phyloP scores from a whole-genome alignment of 2,113 vertebrate genomes.

The Erythrocercus mccallii region DNA sequence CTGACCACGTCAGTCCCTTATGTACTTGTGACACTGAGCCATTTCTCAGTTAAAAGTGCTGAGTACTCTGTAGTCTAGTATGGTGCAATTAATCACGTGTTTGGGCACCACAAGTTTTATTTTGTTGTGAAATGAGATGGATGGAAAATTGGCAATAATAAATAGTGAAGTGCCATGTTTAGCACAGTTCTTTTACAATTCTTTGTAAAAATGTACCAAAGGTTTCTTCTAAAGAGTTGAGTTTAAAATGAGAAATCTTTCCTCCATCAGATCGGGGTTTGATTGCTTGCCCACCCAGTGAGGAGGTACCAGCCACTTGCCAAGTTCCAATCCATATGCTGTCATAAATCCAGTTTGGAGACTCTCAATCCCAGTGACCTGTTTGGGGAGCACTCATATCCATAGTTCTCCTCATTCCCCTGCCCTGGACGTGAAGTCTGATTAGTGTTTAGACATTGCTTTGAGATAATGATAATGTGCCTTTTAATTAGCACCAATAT shows the following conservation, averaged over 20 bases:
- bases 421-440: not conserved
- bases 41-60: not conserved
- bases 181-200: not conserved
- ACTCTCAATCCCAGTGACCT: not conserved
- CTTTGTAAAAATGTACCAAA: not conserved
- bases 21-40: not conserved
- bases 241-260: not conserved
- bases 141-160: not conserved
- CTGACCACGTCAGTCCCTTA: not conserved
- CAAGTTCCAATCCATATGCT: not conserved
- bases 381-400: not conserved
- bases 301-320: not conserved
- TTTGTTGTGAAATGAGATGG: not conserved
- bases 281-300: not conserved
- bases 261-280: accelerated
- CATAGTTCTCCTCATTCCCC: not conserved
- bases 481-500: conserved; percentile 70
- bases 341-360: not conserved
- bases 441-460: conserved; percentile 17
- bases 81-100: not conserved
- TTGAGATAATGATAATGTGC: conserved; percentile 41
- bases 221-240: not conserved
- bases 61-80: accelerated
- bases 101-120: not conserved
- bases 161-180: not conserved